Percentiles rank a stretch among this genome's conserved stretches.
phyloP scores from a whole-genome alignment of 1,140 invertebrate genomes.

The Yoshiicerus persimilis region DNA sequence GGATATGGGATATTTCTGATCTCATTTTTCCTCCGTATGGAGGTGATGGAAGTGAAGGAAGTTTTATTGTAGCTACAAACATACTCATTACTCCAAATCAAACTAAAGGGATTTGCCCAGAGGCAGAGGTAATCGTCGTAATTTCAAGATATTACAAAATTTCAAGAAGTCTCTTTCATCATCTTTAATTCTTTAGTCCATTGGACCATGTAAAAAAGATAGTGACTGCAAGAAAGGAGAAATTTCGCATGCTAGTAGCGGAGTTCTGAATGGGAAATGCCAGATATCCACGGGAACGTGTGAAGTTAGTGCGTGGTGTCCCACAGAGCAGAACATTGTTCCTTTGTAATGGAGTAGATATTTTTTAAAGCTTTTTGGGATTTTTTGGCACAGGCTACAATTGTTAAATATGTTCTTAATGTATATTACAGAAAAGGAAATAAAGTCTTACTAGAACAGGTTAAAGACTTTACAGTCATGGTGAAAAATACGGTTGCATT shows the following conservation, averaged over 20 bases:
- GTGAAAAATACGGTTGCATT: constrained; percentile 53
- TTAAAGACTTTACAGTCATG: constrained; percentile 33
- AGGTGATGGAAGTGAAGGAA: constrained; percentile 42
- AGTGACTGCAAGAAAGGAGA: not conserved
- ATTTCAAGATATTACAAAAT: not conserved
- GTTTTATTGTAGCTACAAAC: constrained; percentile 62
- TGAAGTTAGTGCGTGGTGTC: constrained; percentile 60
- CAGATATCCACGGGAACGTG: constrained; percentile 52
- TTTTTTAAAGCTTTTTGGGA: no score
- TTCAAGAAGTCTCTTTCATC: not conserved
- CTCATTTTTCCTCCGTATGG: constrained; percentile 22
- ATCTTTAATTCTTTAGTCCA: not conserved
- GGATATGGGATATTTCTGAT: constrained; percentile 39
- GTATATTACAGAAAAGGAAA: not conserved
- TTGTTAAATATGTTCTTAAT: not conserved
- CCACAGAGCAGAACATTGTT: constrained; percentile 53
- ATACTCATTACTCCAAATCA: constrained; percentile 59
- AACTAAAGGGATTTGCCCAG: constrained; percentile 54
- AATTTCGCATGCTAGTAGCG: constrained; percentile 51
- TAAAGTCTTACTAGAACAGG: constrained; percentile 12
- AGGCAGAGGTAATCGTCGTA: constrained; percentile 56
- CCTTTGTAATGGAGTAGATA: not conserved
- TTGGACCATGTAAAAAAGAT: not conserved
- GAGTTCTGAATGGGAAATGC: constrained; percentile 57
- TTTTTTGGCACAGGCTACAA: not conserved